Evolutionary conservation across 2,888 invertebrate genomes (phyloP).

Genomic region (Monochamus alternatus): DNA sequence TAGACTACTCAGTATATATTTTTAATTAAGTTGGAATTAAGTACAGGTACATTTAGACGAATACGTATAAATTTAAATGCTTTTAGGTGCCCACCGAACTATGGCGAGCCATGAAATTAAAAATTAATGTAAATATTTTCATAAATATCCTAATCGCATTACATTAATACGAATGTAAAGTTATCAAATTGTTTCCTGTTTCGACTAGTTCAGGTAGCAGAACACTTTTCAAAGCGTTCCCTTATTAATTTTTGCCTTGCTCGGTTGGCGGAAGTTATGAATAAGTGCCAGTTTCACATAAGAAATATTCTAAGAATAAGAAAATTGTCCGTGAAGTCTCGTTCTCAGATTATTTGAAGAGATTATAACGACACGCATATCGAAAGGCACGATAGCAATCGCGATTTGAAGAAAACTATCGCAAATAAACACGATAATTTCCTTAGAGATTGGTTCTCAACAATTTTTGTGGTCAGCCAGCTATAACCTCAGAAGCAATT

Average conservation of each 20-base stretch:
- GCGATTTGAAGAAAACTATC: conserved; percentile 29
- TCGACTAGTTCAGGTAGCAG: conserved; percentile 38
- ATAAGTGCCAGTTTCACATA: conserved; percentile 61
- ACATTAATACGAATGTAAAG: conserved; percentile 14
- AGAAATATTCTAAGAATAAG: conserved; percentile 56
- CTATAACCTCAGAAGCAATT: background rate
- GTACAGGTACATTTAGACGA: conserved; percentile 3
- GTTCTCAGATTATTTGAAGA: conserved; percentile 59
- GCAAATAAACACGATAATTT: conserved; percentile 17
- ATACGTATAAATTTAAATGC: conserved; percentile 12
- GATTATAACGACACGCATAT: conserved; percentile 51
- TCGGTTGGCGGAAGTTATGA: conserved; percentile 45
- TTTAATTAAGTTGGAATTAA: background rate
- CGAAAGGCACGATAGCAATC: conserved; percentile 45
- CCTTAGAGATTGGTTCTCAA: conserved; percentile 2
- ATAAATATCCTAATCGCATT: conserved; percentile 5
- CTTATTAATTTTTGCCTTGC: conserved; percentile 20
- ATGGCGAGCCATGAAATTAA: conserved; percentile 6
- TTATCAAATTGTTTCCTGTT: conserved; percentile 41
- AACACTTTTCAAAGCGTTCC: conserved; percentile 35
- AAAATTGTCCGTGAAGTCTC: conserved; percentile 55
- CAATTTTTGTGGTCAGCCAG: background rate
- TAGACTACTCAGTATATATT: background rate
- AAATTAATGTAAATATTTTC: conserved; percentile 20
- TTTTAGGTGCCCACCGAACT: conserved; percentile 25